Percentiles rank a stretch among this genome's conserved stretches.
Conservation (phyloP, 2,888 invertebrate genomes). For the Nasonovia ribisnigri region DNA sequence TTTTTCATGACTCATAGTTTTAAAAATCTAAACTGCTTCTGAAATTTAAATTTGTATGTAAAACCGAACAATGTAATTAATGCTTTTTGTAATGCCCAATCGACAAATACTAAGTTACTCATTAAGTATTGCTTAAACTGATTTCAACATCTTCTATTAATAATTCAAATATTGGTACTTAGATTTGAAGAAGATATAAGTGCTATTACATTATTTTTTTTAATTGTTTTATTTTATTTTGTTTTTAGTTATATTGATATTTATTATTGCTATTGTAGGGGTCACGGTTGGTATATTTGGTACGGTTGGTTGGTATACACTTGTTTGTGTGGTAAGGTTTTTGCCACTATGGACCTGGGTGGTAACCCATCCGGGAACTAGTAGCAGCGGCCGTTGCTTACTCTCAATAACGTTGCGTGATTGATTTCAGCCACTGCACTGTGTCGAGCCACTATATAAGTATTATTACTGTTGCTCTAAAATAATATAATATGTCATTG, state of each 20-base stretch:
- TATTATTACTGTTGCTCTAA: neutral
- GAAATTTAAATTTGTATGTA: neutral
- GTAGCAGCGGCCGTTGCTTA: too few species aligned
- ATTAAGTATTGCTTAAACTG: neutral
- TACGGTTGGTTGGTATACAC: too few species aligned
- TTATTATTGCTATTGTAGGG: too few species aligned
- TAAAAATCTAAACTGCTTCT: neutral
- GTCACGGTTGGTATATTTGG: too few species aligned
- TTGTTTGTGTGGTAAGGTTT: too few species aligned
- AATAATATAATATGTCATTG: neutral
- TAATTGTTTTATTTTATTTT: neutral
- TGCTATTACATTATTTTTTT: neutral
- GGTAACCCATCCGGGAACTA: too few species aligned
- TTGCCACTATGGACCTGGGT: too few species aligned
- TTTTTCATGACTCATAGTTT: neutral
- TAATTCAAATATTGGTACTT: neutral
- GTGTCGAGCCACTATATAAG: too few species aligned
- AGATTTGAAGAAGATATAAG: neutral
- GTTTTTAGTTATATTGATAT: neutral
- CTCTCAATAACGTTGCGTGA: too few species aligned
- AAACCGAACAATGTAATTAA: neutral
- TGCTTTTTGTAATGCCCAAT: neutral
- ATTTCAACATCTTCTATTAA: neutral
- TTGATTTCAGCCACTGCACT: too few species aligned
- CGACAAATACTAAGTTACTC: neutral